Evolutionary conservation across 2,888 invertebrate species (phyloP).

Genomic region (Agrotis segetum): DNA sequence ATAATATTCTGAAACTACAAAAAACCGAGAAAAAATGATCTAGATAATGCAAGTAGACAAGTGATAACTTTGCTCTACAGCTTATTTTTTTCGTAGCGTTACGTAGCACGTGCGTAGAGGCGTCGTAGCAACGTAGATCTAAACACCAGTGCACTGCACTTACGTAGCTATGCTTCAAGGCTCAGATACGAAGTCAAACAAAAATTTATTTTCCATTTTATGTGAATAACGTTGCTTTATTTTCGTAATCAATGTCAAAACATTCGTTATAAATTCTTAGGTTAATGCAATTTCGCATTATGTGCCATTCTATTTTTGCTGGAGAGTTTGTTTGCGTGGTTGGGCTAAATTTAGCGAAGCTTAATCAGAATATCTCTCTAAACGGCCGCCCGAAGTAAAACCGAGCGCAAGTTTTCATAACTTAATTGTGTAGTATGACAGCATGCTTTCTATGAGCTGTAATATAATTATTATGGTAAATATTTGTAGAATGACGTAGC

Average conservation of each 20-base stretch:
- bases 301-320: constrained; percentile 81
- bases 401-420: constrained; percentile 70
- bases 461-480: constrained; percentile 16
- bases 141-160: constrained; percentile 13
- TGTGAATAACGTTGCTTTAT: constrained; percentile 48
- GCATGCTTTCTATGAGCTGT: constrained; percentile 10
- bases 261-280: constrained; percentile 59
- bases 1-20: background rate
- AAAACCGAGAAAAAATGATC: background rate
- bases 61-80: constrained; percentile 4
- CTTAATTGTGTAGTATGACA: constrained; percentile 50
- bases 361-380: constrained; percentile 83
- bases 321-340: constrained; percentile 85
- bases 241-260: constrained; percentile 59
- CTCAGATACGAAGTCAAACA: constrained; percentile 28
- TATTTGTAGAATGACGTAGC: constrained; percentile 9
- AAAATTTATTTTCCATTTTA: constrained; percentile 33
- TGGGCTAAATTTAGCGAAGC: constrained; percentile 80
- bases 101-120: constrained; percentile 70
- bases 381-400: constrained; percentile 72
- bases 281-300: constrained; percentile 75
- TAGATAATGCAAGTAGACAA: background rate
- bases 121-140: constrained; percentile 64
- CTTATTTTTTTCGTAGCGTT: constrained; percentile 63
- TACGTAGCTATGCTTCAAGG: constrained; percentile 30